Base-by-base conservation (phyloP, 53 echinoderm and acorn worm species). In the Apostichopus leukothele region DNA sequence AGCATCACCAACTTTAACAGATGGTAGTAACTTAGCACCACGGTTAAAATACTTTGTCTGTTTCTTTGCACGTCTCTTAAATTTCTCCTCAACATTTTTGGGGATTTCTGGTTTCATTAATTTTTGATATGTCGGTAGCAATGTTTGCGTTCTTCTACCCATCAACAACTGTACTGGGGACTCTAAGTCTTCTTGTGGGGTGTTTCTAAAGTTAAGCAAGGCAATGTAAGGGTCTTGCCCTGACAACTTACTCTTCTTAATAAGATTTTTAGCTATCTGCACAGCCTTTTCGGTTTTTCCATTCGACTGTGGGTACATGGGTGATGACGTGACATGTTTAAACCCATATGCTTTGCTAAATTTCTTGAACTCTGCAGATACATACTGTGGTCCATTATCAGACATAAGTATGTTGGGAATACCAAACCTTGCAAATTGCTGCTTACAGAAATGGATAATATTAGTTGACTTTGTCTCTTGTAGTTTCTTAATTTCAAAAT, bases 91-190 rank as follows among this genome's bases (percentile, higher is more conserved):
- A 8, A 60, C 60, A 60, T 60, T 60, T 60, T 8, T 8, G 60
- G 60, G 60, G 12, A 60, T 60, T 60, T 60, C 9, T 25, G 60
- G 60, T 60, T 60, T 60, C 60, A 60, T 60, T 12, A 60, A 12
- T 1, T 60, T 12, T 60, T 8, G 60, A 60, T 9, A 9, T 8
- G 60, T 9, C 9, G 60, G 60, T 60, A 60, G 60, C 12, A 67
- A 50, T 5, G 90, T 92, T 53, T 67, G 50, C 0, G 90, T 90
- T 14, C 92, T 68, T 52, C 92, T 75, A 0, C 92, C 87, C 25
- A 90, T 50, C 16, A 90, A 57, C 4, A 71, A 27, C 26, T 92
- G 92, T 0, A 54, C 81, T 11, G 92, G 92, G 8, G 86, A 90
- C 53, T 60, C 88, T n/a, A 77, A 14, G n/a, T 75, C 68, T 8